Evolutionary conservation across 1,140 invertebrate genomes (phyloP).

Genomic region (Penaeus indicus): DNA sequence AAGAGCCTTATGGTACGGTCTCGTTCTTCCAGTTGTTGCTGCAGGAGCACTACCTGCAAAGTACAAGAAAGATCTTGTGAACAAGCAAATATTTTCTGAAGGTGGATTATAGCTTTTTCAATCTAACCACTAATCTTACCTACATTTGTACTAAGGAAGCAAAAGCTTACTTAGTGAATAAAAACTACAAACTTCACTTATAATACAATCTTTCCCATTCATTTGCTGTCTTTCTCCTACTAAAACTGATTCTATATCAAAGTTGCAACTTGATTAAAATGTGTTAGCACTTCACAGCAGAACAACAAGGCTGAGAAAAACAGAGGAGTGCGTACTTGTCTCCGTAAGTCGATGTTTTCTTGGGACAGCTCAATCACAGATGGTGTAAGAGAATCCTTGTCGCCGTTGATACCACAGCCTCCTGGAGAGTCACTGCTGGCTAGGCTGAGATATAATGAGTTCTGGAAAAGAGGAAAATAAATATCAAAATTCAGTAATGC

Average conservation of each 20-base stretch:
- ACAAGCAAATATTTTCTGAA: constrained; percentile 23
- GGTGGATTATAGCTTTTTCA: no score
- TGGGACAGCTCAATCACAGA: constrained; percentile 66
- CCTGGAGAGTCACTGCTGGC: constrained; percentile 71
- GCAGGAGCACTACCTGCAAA: constrained; percentile 70
- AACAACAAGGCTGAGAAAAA: background rate
- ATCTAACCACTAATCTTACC: no score
- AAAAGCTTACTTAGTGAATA: no score
- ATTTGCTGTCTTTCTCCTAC: no score
- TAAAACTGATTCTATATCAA: background rate
- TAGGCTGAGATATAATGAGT: constrained; percentile 81
- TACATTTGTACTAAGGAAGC: no score
- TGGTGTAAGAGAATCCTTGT: constrained; percentile 36
- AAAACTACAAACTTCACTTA: no score
- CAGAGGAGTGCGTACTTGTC: constrained; percentile 77
- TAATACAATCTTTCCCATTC: no score
- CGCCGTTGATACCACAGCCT: constrained; percentile 63
- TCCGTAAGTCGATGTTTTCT: constrained; percentile 82
- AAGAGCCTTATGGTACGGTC: constrained; percentile 79
- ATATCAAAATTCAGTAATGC: constrained; percentile 13
- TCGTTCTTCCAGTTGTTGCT: constrained; percentile 79
- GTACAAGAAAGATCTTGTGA: background rate
- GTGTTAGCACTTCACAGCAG: background rate
- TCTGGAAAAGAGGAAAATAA: constrained; percentile 72
- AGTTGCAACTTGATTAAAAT: background rate